Base-by-base conservation (phyloP, 2,888 invertebrate genomes). In the Cenopis cana region DNA sequence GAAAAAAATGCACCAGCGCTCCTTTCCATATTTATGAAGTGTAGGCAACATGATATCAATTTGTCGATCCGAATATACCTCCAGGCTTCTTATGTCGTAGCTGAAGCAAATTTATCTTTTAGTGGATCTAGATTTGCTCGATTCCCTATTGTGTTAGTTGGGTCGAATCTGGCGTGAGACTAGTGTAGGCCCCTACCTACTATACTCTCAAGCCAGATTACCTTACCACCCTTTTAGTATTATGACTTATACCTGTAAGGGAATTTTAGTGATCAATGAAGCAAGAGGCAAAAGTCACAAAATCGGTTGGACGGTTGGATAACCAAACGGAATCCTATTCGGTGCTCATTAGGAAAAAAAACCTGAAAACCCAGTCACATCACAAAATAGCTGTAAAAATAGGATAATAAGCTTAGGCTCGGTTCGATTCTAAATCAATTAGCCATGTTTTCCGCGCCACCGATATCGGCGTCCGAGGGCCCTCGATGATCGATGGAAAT, bases 401-500 rank as follows among this genome's bases (percentile, higher is more conserved):
- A 41, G 24, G 24, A 12, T 17, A n/a, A 29, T 33, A 56, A 56
- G 59, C 24, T 60, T 60, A 60, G 74, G 72, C 74, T 82, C 74
- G 24, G 82, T 80, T 82, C 77, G 73, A 82, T 83, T 83, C 83
- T 82, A 88, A 84, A 89, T 81, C 85, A 87, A 86, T 89, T 87
- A 85, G 81, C 61, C 67, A 41, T 67, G 50, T 82, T 82, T 85
- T 83, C 82, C 84, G 85, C 85, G 85, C 79, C 82, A 77, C 70
- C 79, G 76, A 80, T 76, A 81, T 80, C 86, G 84, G 82, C 85
- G 85, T 83, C 82, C 76, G 46, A 83, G 85, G 82, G 84, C 81
- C 73, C 75, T 73, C 74, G 73, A 78, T 89, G 90, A 90, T 89
- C 83, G 89, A 90, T 90, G 87, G 78, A 78, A 80, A 81, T 82